Percentiles rank a stretch among this genome's conserved stretches.
Evolutionary conservation across 1,140 invertebrate genomes (phyloP).

Genomic region (Neodiprion virginianus): DNA sequence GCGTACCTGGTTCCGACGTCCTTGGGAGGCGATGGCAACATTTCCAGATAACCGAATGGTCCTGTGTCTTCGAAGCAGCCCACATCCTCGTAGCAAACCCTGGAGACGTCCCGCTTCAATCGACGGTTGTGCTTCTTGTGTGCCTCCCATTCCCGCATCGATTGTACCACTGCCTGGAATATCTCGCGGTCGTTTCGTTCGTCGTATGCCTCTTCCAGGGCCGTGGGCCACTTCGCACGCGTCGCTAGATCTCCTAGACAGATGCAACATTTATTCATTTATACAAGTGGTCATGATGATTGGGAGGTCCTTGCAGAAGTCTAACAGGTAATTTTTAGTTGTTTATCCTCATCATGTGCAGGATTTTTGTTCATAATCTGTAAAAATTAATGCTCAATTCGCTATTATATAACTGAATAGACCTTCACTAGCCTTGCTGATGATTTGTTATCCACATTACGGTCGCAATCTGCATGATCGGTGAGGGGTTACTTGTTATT

Average conservation of each 20-base stretch:
- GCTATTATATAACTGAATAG: no score
- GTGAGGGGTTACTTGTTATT: neutral
- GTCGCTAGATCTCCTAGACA: constrained; percentile 44
- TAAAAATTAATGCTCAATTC: no score
- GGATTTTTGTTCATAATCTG: no score
- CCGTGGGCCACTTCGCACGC: constrained; percentile 47
- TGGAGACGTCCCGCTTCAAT: constrained; percentile 71
- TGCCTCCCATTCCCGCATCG: constrained; percentile 63
- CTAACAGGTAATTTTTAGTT: no score
- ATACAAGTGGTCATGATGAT: no score
- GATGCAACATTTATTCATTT: no score
- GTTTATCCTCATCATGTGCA: no score
- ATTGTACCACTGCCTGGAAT: constrained; percentile 64
- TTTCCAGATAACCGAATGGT: constrained; percentile 90
- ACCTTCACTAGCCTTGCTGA: no score
- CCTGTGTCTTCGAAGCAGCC: constrained; percentile 93
- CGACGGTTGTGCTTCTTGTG: constrained; percentile 45
- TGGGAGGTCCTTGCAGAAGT: no score
- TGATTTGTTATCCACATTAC: neutral
- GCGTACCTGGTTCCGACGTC: constrained; percentile 82
- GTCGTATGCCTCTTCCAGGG: constrained; percentile 60
- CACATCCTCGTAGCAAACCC: constrained; percentile 89
- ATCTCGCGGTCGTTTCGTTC: constrained; percentile 65
- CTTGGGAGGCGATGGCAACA: constrained; percentile 85
- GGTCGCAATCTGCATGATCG: neutral